Evolutionary conservation across 2,888 invertebrate genomes (phyloP), one percentile per base, ranked within the genome.

Genomic region (Drosophila affinis): DNA sequence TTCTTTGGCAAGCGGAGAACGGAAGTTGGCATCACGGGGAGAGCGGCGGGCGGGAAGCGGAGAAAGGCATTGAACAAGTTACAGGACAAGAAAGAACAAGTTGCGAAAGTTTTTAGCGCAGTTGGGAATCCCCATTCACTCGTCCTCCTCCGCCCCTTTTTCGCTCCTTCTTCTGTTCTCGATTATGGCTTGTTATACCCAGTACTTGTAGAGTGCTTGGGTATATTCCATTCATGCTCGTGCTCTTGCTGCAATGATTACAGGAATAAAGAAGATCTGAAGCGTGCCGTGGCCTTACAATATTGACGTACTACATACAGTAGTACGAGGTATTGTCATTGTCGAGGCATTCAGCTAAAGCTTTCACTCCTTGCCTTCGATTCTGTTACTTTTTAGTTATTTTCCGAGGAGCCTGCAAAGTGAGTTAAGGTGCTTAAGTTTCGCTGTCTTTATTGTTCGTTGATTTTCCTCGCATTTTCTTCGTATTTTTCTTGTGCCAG

Each of bases 371-470:
- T 44, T 7, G 6, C 6, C 12, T 39, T 39, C 39, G 3, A 10
- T 32, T 32, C 32, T 6, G 6, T 39, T 39, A n/a, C 7, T 34
- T 47, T 27, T 29, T 45, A 45, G 53, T 63, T n/a, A 14, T 46
- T 4, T n/a, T 32, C 29, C 21, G 18, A 18, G 17, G 44, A 34
- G 53, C 57, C 57, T 49, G 58, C 56, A 68, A 74, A 75, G 68
- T 73, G 77, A 78, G 75, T 80, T 80, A 76, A 82, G 82, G 75
- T 81, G 75, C 73, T 81, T 81, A 74, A 79, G 73, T 75, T 80
- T 69, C 69, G 74, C 65, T 46, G 62, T 76, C 61, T 75, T 65
- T 45, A 69, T 77, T 78, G 70, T 71, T 75, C 57, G 49, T 61
- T 18, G 61, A 51, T 39, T 51, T 65, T 27, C 49, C 29, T 29